These are phyloP conservation scores for Agelastica alni DNA, from an alignment of 2,888 invertebrate species.

Conservation along the genomic window DNA sequence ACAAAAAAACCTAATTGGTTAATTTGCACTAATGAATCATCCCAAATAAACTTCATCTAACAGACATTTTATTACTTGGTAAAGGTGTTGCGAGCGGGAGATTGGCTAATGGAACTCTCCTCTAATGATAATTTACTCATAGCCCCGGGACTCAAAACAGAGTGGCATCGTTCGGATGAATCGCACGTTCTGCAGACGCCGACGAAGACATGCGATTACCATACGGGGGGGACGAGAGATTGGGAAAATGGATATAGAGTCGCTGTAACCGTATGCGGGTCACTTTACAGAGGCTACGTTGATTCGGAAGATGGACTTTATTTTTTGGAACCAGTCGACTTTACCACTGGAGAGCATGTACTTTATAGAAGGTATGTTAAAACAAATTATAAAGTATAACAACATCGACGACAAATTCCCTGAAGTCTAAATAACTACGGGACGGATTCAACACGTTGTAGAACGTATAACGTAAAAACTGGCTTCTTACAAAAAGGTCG, in stretches of 20 bases:
- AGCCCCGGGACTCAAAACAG: slow-evolving; percentile 40
- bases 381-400: too few species aligned
- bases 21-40: background rate
- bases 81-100: slow-evolving; percentile 45
- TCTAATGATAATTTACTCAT: slow-evolving; percentile 44
- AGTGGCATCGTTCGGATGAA: slow-evolving; percentile 42
- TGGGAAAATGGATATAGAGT: slow-evolving; percentile 42
- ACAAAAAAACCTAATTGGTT: too few species aligned
- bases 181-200: slow-evolving; percentile 2
- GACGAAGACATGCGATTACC: slow-evolving; percentile 45
- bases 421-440: too few species aligned
- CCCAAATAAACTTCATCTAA: background rate
- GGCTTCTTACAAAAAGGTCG: too few species aligned
- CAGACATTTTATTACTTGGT: slow-evolving; percentile 1
- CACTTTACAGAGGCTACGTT: slow-evolving; percentile 45
- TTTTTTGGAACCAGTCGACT: slow-evolving; percentile 46
- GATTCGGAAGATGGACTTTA: slow-evolving; percentile 41
- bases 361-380: slow-evolving; percentile 39
- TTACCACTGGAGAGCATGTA: slow-evolving; percentile 36
- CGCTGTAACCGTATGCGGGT: slow-evolving; percentile 47
- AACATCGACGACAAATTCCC: too few species aligned
- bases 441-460: too few species aligned
- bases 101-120: slow-evolving; percentile 46
- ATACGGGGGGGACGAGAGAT: slow-evolving; percentile 45
- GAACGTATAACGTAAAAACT: too few species aligned